Percentiles rank a stretch among this genome's conserved stretches.
phyloP scores from a whole-genome alignment of 2,113 vertebrate genomes.

The Bolborhynchus lineola region DNA sequence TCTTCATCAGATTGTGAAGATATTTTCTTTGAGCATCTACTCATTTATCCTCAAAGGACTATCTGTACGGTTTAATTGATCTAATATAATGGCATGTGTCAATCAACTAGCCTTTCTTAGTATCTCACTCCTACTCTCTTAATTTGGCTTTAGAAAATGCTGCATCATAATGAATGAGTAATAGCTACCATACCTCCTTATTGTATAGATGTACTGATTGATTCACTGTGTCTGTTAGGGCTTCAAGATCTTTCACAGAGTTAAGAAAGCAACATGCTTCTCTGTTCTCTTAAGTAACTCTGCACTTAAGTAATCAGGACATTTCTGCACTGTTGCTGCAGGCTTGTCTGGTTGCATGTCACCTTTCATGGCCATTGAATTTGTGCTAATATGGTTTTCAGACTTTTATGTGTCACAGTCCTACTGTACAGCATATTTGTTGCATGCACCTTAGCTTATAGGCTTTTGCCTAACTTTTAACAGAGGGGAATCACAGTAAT shows the following conservation, averaged over 20 bases:
- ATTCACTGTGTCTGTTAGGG: not conserved
- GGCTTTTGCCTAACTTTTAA: not conserved
- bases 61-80: constrained; percentile 41
- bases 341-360: not conserved
- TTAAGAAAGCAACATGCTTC: not conserved
- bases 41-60: constrained; percentile 63
- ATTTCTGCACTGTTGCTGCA: not conserved
- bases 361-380: not conserved
- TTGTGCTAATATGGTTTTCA: not conserved
- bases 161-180: constrained; percentile 35
- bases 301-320: not conserved
- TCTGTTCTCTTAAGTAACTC: not conserved
- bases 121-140: constrained; percentile 12
- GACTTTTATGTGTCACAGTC: not conserved
- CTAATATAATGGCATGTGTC: constrained; percentile 33
- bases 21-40: constrained; percentile 63
- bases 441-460: not conserved
- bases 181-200: not conserved
- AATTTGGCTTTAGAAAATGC: constrained; percentile 52
- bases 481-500: not conserved
- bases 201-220: not conserved
- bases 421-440: not conserved
- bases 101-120: constrained; percentile 30
- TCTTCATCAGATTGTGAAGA: constrained; percentile 66
- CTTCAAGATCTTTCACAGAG: not conserved